Base-by-base conservation (phyloP, 2,888 invertebrate species). In the Drosophila acutilabella region DNA sequence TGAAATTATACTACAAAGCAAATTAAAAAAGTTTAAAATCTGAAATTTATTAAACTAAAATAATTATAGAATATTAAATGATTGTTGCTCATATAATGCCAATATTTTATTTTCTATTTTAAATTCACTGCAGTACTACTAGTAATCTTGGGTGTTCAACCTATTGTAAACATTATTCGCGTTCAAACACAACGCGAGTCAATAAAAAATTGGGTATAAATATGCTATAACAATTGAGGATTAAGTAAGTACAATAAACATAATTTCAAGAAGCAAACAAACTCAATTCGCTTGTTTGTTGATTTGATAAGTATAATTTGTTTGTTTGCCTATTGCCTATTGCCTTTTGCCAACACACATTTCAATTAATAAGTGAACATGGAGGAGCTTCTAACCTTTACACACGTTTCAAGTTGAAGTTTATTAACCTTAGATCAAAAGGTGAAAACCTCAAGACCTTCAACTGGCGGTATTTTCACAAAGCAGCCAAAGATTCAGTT, bases 401-500 rank as follows among this genome's bases (percentile, higher is more conserved):
- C 30, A 54, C 64, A 48, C 45, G 18, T 53, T 73, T 80, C 74
- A 83, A 86, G 89, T 83, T 87, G 72, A 86, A 83, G 89, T 88
- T 88, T 79, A 74, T 81, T 86, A 71, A 85, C 88, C 88, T 75
- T 65, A 71, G 58, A 72, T 64, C 68, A 84, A 81, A 78, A 72
- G 68, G 69, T 11, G 72, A 51, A 61, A 70, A 60, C 59, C 71
- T 23, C 65, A 77, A 67, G 71, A 65, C 73, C 75, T 77, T 75
- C 75, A 77, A 64, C 57, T 51, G 45, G 45, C 64, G 70, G 64
- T 50, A 23, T 60, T 53, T 57, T 40, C 41, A 60, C 45, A 69
- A 64, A 51, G 11, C 52, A 30, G 26, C 62, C 18, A 52, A 52
- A 71, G 52, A 52, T 50, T 71, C 45, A 57, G 51, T 62, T 67